Base-by-base conservation (phyloP, 1,140 invertebrate genomes). In the Samia ricini region DNA sequence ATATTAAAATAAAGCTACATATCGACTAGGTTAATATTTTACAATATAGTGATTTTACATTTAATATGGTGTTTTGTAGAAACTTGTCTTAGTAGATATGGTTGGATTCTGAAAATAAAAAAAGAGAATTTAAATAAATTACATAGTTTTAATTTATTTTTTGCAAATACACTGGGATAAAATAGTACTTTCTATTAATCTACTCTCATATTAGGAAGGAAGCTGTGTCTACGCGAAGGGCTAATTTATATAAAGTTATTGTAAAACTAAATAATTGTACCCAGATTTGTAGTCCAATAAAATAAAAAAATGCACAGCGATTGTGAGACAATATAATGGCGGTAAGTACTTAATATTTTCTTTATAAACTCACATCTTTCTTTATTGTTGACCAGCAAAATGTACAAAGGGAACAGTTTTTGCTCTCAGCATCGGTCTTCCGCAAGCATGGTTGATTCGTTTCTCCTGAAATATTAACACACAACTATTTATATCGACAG, bases 361-460 rank as follows among this genome's bases (percentile, higher is more conserved):
- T 5, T 29, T 5, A 29, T 51, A 48, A 48, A 76, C 82, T 84
- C 76, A 90, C 89, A 49, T 88, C 88, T 77, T 88, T 90, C 74
- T 91, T 90, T 12, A 85, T 70, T 0, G 88, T 70, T 19, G 89
- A 88, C 86, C 90, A 91, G 57, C 89, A 91, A 65, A 91, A 91
- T 10, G 90, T 91, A 60, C 90, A 91, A 10, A 91, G 51, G n/a
- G 87, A 75, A 59, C 71, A 81, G 56, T 77, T 83, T 63, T 85
- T 75, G 24, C 81, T 78, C 15, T 80, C 81, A 18, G 69, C 69
- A 20, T 85, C 79, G 58, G 72, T 78, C 63, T 76, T 88, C 55
- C 82, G 76, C 21, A 90, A 66, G 60, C 90, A 91, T 1, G 90
- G 90, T 61, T 88, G 86, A 57, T 89, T 83, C 71, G 81, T 69